phyloP scores from a whole-genome alignment of 2,113 vertebrate species.

The Beaufortia kweichowensis region DNA sequence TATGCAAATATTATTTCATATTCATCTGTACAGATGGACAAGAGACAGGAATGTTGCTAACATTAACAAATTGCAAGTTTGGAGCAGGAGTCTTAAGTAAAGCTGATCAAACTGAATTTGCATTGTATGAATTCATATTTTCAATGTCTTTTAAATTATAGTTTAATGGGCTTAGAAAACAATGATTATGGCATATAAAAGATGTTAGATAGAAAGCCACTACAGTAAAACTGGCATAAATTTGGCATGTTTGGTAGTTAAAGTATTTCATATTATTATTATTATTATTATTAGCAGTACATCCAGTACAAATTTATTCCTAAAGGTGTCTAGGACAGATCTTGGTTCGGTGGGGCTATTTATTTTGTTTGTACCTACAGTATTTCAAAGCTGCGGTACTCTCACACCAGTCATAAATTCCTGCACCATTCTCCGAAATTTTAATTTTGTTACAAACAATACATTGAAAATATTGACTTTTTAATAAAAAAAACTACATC shows the following conservation, averaged over 20 bases:
- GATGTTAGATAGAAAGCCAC: background rate
- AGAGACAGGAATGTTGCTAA: background rate
- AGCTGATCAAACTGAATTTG: background rate
- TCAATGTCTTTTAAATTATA: background rate
- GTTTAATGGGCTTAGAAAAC: background rate
- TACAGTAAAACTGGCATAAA: background rate
- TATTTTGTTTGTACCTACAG: background rate
- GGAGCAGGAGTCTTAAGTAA: no score
- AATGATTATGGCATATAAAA: background rate
- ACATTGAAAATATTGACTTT: background rate
- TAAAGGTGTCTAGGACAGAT: background rate
- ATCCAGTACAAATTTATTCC: background rate
- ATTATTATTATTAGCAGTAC: background rate
- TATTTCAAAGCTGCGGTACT: constrained; percentile 16
- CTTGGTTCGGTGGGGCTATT: background rate
- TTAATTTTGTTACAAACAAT: background rate
- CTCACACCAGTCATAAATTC: constrained; percentile 39
- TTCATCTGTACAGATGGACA: no score
- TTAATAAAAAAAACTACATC: background rate
- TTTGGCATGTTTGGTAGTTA: background rate
- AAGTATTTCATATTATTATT: background rate
- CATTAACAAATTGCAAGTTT: background rate
- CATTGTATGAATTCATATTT: background rate
- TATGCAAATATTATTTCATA: background rate
- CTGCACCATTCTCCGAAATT: background rate